Percentiles rank a stretch among this genome's conserved stretches.
phyloP scores from a whole-genome alignment of 1,140 invertebrate genomes.

The Popillia japonica region DNA sequence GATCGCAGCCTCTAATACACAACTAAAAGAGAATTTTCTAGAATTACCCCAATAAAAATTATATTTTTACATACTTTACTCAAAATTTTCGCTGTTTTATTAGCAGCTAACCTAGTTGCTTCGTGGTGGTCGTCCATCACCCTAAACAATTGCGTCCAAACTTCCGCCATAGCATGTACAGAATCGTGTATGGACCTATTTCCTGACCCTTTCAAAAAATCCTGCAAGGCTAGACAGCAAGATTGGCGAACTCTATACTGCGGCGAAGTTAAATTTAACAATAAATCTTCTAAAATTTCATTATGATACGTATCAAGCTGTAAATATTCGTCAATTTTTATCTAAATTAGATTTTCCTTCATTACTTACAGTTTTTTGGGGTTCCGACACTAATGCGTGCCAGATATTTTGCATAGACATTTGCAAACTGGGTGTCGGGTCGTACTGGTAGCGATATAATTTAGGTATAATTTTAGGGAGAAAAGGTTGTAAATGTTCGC shows the following conservation, averaged over 20 bases:
- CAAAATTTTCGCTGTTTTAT: conserved; percentile 76
- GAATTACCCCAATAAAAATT: not conserved
- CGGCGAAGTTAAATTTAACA: conserved; percentile 80
- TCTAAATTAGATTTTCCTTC: too few species aligned
- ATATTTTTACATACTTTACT: conserved; percentile 72
- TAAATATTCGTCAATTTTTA: conserved; percentile 49
- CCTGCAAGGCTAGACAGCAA: conserved; percentile 85
- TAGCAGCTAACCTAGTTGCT: conserved; percentile 82
- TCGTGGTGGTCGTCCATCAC: conserved; percentile 96
- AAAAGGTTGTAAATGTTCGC: conserved; percentile 81
- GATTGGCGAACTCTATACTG: conserved; percentile 92
- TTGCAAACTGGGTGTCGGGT: conserved; percentile 90
- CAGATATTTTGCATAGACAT: conserved; percentile 92
- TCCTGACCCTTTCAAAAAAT: conserved; percentile 71
- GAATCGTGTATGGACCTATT: conserved; percentile 60
- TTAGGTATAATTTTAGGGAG: conserved; percentile 87
- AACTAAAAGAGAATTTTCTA: conserved; percentile 64
- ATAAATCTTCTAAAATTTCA: conserved; percentile 84
- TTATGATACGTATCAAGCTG: conserved; percentile 88
- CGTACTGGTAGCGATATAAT: conserved; percentile 89
- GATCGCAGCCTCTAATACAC: conserved; percentile 80
- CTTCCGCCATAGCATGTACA: conserved; percentile 68
- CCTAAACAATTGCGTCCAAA: conserved; percentile 85
- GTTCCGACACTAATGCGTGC: conserved; percentile 86
- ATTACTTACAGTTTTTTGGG: conserved; percentile 83